phyloP scores from a whole-genome alignment of 2,113 vertebrate species.

The Pipra filicauda region DNA sequence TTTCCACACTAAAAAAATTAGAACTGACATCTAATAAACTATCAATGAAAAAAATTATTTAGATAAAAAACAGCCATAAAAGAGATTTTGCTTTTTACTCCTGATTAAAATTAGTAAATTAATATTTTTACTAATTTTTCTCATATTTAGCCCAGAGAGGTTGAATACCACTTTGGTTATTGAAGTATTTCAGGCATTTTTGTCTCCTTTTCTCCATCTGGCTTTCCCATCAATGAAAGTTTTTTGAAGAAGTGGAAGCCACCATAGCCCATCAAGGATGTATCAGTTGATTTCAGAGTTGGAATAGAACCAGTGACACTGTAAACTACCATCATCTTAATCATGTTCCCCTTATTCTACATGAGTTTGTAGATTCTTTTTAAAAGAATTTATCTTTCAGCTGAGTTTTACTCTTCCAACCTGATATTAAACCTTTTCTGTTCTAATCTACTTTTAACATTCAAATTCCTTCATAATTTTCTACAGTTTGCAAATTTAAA shows the following conservation, averaged over 20 bases:
- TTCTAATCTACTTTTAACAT: slow-evolving; percentile 50
- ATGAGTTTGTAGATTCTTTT: slow-evolving; percentile 34
- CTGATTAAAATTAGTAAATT: background rate
- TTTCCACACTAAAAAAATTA: background rate
- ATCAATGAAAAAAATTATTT: background rate
- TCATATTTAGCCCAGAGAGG: background rate
- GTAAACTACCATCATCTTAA: slow-evolving; percentile 14
- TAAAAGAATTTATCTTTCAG: slow-evolving; percentile 3
- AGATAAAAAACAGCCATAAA: background rate
- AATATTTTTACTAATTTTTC: background rate
- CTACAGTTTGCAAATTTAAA: slow-evolving; percentile 43
- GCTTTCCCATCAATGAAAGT: background rate
- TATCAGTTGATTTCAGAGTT: background rate
- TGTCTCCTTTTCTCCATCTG: background rate
- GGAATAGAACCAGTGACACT: background rate
- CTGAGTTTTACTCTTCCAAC: slow-evolving; percentile 39
- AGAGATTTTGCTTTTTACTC: background rate
- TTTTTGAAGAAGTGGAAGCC: background rate
- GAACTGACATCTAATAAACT: background rate
- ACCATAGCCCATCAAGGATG: background rate
- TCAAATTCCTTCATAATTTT: slow-evolving; percentile 35
- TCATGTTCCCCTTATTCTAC: background rate
- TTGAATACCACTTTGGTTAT: background rate
- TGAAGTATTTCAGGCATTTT: background rate
- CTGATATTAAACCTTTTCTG: slow-evolving; percentile 50